Conservation (phyloP, 2,113 vertebrate species). For the Antechinus stuartii region DNA sequence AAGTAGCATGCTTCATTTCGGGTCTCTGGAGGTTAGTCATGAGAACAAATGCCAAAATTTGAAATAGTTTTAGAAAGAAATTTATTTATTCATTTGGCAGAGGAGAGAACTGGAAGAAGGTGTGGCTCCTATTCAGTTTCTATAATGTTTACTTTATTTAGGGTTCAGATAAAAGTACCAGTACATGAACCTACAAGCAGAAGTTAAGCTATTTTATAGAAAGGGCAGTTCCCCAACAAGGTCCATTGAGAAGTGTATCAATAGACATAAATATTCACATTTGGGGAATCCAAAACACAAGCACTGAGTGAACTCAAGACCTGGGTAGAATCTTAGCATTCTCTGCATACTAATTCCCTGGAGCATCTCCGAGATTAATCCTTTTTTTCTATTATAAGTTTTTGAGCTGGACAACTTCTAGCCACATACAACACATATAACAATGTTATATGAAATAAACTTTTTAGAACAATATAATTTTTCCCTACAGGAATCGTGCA, state of each 20-base stretch:
- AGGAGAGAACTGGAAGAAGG: neutral
- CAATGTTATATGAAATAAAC: neutral
- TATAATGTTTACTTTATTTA: neutral
- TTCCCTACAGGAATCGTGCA: neutral
- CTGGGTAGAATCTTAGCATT: neutral
- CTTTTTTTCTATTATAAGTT: neutral
- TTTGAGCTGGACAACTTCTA: neutral
- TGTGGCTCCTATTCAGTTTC: neutral
- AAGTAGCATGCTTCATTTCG: neutral
- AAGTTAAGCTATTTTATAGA: neutral
- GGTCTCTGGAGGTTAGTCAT: neutral
- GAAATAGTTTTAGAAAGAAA: neutral
- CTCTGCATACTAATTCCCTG: neutral
- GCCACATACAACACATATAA: neutral
- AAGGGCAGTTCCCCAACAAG: neutral
- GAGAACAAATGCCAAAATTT: neutral
- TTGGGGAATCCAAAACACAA: neutral
- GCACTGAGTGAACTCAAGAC: neutral
- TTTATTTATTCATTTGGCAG: neutral
- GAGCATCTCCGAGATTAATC: neutral
- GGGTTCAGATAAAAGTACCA: neutral
- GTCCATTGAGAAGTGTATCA: neutral
- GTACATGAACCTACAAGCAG: neutral
- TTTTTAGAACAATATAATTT: neutral
- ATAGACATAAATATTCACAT: neutral